Evolutionary conservation across 2,797 vertebrate genomes (phyloP), one percentile per base, ranked within the genome.

Genomic region (Hafferia zeledoni): DNA sequence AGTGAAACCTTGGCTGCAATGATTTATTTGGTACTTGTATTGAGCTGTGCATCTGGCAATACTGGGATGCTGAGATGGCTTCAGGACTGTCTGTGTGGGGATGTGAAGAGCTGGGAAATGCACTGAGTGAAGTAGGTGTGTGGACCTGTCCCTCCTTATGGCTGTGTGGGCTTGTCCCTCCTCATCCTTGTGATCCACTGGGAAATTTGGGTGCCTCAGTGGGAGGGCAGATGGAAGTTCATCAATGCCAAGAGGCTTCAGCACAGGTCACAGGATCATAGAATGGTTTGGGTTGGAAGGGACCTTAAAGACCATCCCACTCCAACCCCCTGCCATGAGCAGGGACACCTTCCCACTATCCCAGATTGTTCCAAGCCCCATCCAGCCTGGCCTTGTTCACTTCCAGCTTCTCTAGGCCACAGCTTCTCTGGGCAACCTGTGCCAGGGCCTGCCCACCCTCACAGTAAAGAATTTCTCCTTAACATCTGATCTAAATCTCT

Each of bases 11-110:
- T 89, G 88, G 64, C 78, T 87, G 41, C 68, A 50, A 33, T 94
- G 75, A 93, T 95, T 96, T 90, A 92, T 95, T 92, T 83, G 53
- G 60, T 77, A 35, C 70, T 86, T 88, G 14, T 31, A 71, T 1
- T 87, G 63, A 92, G 71, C 89, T 61, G 57, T 33, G 61, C 69
- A 83, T 92, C 78, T 91, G 90, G 75, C 49, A 78, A 70, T 83
- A 43, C 9, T 69, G 57, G 33, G 87, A 74, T 43, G 67, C 64
- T 92, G 27, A 10, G 33, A 60, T 0, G 9, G 65, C 30, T 88
- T 33, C 46, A 19, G 61, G 37, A 72, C 22, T 15, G 44, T 50
- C 64, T 85, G 9, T 11, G 44, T 22, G 33, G 50, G 44, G 17
- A 84, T 31, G 5, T 8, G 19, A 50, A 63, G 18, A 80, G 50